Evolutionary conservation across 2,113 vertebrate species (phyloP).

Genomic region (Hucho hucho): DNA sequence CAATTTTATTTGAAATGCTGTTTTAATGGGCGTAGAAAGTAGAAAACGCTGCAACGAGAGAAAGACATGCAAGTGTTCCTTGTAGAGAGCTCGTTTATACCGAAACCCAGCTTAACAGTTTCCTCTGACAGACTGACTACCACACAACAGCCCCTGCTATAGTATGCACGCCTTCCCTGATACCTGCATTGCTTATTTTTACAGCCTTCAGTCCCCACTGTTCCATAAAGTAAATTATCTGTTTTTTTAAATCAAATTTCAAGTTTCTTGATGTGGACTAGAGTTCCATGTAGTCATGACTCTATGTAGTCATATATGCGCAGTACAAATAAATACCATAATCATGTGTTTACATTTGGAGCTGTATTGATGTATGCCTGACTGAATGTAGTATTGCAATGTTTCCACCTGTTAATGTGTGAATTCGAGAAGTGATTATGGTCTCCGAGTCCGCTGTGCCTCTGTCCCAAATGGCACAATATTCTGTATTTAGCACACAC

Average conservation of each 20-base stretch:
- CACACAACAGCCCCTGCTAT: too few relatives aligned
- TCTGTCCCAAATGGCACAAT: not conserved
- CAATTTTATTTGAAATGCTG: not conserved
- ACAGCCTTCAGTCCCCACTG: not conserved
- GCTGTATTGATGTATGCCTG: not conserved
- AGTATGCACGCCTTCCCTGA: not conserved
- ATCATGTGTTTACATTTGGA: not conserved
- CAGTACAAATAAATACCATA: not conserved
- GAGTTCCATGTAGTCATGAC: too few relatives aligned
- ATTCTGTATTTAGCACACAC: too few relatives aligned
- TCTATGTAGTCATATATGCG: not conserved
- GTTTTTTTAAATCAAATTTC: too few relatives aligned
- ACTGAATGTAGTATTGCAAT: not conserved
- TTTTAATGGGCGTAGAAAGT: not conserved
- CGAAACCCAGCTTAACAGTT: too few relatives aligned
- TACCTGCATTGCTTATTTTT: not conserved
- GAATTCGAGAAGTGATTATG: not conserved
- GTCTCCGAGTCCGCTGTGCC: not conserved
- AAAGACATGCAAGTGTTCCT: too few relatives aligned
- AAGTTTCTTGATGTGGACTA: too few relatives aligned
- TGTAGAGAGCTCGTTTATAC: too few relatives aligned
- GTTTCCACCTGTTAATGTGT: not conserved
- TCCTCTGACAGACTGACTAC: too few relatives aligned
- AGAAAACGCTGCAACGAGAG: too few relatives aligned
- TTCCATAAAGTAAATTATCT: too few relatives aligned